Percentiles rank a stretch among this genome's conserved stretches.
Conservation (phyloP, 2,888 invertebrate species). For the Harpagoxenus sublaevis region DNA sequence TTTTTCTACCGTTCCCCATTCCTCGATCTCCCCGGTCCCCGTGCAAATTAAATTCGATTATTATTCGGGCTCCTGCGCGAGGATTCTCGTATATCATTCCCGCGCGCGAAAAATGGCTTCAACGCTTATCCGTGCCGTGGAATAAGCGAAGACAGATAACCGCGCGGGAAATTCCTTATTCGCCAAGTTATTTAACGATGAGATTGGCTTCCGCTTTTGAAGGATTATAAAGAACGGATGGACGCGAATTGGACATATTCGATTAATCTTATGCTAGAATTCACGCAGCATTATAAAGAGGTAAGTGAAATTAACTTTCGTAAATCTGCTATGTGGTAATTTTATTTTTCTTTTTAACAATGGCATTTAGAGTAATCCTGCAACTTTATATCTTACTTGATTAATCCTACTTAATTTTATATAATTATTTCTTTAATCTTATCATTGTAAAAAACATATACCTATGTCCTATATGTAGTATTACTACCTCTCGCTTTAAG, state of each 20-base stretch:
- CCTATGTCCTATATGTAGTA: no score
- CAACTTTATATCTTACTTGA: not conserved
- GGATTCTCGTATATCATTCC: conserved; percentile 45
- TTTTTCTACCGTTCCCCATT: conserved; percentile 1
- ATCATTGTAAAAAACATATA: not conserved
- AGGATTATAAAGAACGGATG: conserved; percentile 5
- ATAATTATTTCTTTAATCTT: not conserved
- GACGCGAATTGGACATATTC: conserved; percentile 21
- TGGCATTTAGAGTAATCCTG: not conserved
- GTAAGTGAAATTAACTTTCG: conserved; percentile 10
- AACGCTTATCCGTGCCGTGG: not conserved
- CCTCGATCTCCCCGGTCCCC: not conserved
- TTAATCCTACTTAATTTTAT: not conserved
- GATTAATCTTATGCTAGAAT: conserved; percentile 26
- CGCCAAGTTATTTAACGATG: conserved; percentile 20
- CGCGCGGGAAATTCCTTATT: conserved; percentile 29
- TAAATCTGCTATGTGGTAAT: not conserved
- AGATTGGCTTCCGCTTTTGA: conserved; percentile 34
- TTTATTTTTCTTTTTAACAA: not conserved
- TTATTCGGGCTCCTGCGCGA: conserved; percentile 38
- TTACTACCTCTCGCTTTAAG: no score
- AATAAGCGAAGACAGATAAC: conserved; percentile 35
- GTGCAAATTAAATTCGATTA: conserved; percentile 68
- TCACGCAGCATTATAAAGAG: not conserved
- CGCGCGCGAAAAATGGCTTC: conserved; percentile 45